Evolutionary conservation across 2,113 vertebrate genomes (phyloP).

Genomic region (Enhydra lutris): DNA sequence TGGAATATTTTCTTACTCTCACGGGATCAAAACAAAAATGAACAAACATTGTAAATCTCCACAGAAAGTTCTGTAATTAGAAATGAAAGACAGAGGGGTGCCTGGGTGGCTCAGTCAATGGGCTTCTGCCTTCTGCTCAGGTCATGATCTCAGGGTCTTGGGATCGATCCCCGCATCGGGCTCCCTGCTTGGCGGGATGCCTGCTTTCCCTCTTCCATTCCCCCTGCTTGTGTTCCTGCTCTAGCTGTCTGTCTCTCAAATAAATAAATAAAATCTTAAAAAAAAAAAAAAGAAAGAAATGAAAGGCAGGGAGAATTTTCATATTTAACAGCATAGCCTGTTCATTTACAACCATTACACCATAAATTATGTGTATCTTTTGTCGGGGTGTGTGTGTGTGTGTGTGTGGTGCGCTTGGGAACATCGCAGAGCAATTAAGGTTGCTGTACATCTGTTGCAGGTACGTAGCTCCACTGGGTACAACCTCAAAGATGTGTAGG

Average conservation of each 20-base stretch:
- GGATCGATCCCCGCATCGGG: too few relatives aligned
- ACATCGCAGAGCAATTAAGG: background rate
- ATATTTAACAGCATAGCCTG: background rate
- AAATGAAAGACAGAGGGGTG: background rate
- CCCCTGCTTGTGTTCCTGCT: too few relatives aligned
- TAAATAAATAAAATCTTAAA: too few relatives aligned
- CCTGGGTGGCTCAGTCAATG: too few relatives aligned
- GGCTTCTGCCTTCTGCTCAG: too few relatives aligned
- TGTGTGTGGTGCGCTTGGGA: background rate
- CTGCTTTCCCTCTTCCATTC: too few relatives aligned
- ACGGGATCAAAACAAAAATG: background rate
- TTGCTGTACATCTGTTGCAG: background rate
- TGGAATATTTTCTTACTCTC: background rate
- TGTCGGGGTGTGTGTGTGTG: background rate
- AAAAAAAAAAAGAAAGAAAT: background rate
- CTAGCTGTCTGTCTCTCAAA: too few relatives aligned
- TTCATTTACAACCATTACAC: background rate
- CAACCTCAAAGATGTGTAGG: background rate
- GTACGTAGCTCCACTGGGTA: background rate
- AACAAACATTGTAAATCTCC: background rate
- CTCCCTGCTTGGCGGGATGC: too few relatives aligned
- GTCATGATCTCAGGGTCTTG: too few relatives aligned
- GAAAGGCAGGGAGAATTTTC: background rate
- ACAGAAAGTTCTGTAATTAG: background rate
- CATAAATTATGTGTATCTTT: background rate